Evolutionary conservation across 2,888 invertebrate genomes (phyloP).

Genomic region (Hirtodrosophila alboralis): DNA sequence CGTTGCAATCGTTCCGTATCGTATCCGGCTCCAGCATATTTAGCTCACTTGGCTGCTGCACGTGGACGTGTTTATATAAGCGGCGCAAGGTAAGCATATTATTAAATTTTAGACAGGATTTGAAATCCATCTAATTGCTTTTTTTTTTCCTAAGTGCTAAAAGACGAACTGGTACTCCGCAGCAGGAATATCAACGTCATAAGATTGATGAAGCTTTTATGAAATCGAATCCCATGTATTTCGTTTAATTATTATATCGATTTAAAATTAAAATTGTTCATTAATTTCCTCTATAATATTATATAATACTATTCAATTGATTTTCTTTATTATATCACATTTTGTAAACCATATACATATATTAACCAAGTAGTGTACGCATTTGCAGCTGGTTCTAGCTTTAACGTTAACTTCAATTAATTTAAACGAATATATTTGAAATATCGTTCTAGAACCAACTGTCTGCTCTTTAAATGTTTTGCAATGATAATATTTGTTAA

Average conservation of each 20-base stretch:
- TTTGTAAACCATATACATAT: conserved; percentile 51
- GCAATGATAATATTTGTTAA: conserved; percentile 23
- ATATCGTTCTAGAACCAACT: conserved; percentile 20
- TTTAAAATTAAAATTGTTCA: no score
- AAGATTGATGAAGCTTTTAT: conserved; percentile 86
- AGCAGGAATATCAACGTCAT: conserved; percentile 85
- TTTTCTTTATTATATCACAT: conserved; percentile 60
- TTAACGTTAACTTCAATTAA: conserved; percentile 15
- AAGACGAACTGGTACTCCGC: conserved; percentile 83
- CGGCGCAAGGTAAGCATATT: conserved; percentile 67
- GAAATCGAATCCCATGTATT: conserved; percentile 88
- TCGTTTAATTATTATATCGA: conserved; percentile 86
- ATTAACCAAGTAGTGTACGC: conserved; percentile 31
- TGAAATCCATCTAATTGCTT: background rate
- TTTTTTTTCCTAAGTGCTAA: background rate
- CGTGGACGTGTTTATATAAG: conserved; percentile 85
- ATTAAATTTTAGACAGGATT: background rate
- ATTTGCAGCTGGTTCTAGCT: conserved; percentile 15
- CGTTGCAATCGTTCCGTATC: conserved; percentile 93
- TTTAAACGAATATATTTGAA: conserved; percentile 8
- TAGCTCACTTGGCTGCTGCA: conserved; percentile 93
- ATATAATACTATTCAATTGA: conserved; percentile 8
- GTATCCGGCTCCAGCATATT: conserved; percentile 94
- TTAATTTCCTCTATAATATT: no score
- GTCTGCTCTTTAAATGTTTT: background rate